Evolutionary conservation across 2,888 invertebrate genomes (phyloP).

Genomic region (Phortica magna): DNA sequence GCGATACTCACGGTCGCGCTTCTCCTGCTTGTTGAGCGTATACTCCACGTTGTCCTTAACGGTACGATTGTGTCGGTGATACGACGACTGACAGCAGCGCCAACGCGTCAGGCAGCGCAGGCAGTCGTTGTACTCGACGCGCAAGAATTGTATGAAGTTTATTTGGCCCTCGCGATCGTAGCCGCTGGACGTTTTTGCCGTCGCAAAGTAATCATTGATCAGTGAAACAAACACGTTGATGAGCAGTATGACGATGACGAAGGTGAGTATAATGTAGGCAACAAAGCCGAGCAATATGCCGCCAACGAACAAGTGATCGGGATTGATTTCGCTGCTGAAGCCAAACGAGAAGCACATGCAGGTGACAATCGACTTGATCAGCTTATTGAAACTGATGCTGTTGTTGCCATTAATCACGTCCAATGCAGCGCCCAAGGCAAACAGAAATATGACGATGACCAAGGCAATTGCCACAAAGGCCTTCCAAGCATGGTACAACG

Average conservation of each 20-base stretch:
- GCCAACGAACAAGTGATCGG: slow-evolving; percentile 54
- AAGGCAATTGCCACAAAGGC: slow-evolving; percentile 50
- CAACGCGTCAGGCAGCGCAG: background rate
- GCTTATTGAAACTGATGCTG: slow-evolving; percentile 49
- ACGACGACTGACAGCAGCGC: background rate
- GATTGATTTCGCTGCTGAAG: slow-evolving; percentile 46
- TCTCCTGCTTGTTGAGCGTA: background rate
- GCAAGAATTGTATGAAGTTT: slow-evolving; percentile 58
- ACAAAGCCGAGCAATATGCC: slow-evolving; percentile 58
- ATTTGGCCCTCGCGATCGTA: slow-evolving; percentile 36
- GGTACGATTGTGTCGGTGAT: slow-evolving; percentile 16
- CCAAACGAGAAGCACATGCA: slow-evolving; percentile 62
- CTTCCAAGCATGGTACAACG: slow-evolving; percentile 49
- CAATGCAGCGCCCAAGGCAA: slow-evolving; percentile 53
- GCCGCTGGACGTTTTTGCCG: slow-evolving; percentile 46
- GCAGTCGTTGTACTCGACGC: slow-evolving; percentile 40
- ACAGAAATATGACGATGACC: slow-evolving; percentile 55
- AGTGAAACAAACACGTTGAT: slow-evolving; percentile 64
- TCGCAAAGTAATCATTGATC: slow-evolving; percentile 57
- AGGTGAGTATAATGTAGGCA: slow-evolving; percentile 55
- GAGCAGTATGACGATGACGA: slow-evolving; percentile 59
- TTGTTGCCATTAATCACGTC: slow-evolving; percentile 63
- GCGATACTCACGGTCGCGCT: background rate
- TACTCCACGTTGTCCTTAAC: slow-evolving; percentile 34
- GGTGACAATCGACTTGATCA: slow-evolving; percentile 55